Base-by-base conservation (phyloP, 2,888 invertebrate genomes). In the Sarcophaga carnaria region DNA sequence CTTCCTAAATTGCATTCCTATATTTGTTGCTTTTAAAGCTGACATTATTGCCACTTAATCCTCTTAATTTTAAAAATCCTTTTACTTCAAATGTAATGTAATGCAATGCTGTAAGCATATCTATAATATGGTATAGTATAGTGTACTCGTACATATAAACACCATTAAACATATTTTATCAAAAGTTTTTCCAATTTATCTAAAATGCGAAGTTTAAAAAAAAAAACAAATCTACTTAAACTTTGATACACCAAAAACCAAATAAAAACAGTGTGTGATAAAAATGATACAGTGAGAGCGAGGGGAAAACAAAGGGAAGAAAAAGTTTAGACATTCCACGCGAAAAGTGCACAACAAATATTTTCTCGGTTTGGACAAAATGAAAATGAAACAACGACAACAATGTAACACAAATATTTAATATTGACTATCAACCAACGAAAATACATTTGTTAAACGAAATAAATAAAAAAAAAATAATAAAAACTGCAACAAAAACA, bases 301-400 rank as follows among this genome's bases (percentile, higher is more conserved):
- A 37, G 37, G 2, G 10, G 3, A 8, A 37, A 2, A 8, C 37
- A 49, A 1, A 54, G 17, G 17, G 14, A 62, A 75, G 20, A 54
- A 49, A 85, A 62, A 72, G 76, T 76, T 80, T 62, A 47, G 64
- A 49, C 71, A 80, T 72, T 76, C 62, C 66, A 67, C 45, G 66
- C 17, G 69, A 80, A 80, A 84, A 70, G 37, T 37, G 37, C 62
- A 45, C 54, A 83, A 70, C 45, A 20, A 20, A 59, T 67, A 59
- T 47, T 10, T 66, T 59, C 8, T 59, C 37, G 8, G 47, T 62
- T 67, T 71, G n/a, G 22, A 10, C 45, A 62, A 64, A 70, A 82
- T 37, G 20, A 69, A 69, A 69, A 45, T 10, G n/a, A 37, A 71
- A 79, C 62, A 72, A 49, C 47, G 59, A 64, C 17, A 69, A 69